Conservation (phyloP, 2,888 invertebrate genomes). For the Electrophaes corylata region DNA sequence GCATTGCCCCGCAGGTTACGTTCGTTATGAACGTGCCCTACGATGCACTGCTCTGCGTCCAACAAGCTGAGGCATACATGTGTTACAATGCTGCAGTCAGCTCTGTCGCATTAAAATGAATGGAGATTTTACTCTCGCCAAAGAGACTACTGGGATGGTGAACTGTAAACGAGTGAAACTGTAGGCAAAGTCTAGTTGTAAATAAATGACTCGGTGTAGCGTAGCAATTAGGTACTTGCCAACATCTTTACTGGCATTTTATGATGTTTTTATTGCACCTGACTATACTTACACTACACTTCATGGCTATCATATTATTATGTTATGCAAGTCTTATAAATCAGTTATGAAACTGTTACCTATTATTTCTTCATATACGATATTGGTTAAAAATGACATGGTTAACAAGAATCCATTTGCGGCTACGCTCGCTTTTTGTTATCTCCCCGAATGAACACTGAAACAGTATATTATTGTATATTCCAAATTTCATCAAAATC, state of each 20-base stretch:
- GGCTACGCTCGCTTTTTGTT: no score
- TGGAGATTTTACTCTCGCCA: background rate
- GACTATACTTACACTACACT: slow-evolving; percentile 39
- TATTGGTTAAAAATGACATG: slow-evolving; percentile 25
- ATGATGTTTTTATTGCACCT: slow-evolving; percentile 55
- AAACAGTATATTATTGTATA: no score
- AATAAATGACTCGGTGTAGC: slow-evolving; percentile 5
- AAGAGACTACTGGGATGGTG: slow-evolving; percentile 15
- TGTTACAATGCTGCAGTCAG: no score
- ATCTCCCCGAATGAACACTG: no score
- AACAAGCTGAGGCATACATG: no score
- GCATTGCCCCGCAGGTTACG: no score
- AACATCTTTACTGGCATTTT: slow-evolving; percentile 46
- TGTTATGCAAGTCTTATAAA: slow-evolving; percentile 56
- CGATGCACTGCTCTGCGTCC: no score
- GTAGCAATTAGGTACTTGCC: slow-evolving; percentile 42
- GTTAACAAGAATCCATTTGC: no score
- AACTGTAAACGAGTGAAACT: background rate
- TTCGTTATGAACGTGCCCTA: no score
- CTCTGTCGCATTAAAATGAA: no score
- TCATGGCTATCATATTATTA: slow-evolving; percentile 49
- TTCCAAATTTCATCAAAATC: no score
- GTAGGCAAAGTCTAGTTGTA: slow-evolving; percentile 3
- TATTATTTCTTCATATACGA: slow-evolving; percentile 14
- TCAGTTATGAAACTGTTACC: slow-evolving; percentile 43